These are phyloP conservation scores for Aporrectodea caliginosa DNA, from an alignment of 1,140 invertebrate species.

Conservation along the genomic window DNA sequence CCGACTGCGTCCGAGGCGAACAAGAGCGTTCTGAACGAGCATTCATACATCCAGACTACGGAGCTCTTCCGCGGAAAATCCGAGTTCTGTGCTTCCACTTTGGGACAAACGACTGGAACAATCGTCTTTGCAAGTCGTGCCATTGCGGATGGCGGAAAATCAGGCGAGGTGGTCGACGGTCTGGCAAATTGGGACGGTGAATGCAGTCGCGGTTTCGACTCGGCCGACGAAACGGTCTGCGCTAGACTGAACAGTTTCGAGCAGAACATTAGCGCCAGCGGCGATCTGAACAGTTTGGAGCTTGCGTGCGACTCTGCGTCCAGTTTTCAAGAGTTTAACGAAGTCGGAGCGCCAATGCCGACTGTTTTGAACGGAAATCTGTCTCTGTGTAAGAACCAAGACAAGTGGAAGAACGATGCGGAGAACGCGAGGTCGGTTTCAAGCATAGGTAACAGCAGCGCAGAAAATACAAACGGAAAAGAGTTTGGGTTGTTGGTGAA, in stretches of 20 bases:
- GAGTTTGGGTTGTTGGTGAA: background rate
- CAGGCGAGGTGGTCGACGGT: background rate
- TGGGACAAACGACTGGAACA: too few species aligned
- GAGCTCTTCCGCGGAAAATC: background rate
- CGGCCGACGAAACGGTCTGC: background rate
- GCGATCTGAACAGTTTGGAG: too few species aligned
- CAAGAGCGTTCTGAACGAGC: background rate
- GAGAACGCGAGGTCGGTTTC: background rate
- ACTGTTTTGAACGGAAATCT: too few species aligned
- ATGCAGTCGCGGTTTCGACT: background rate
- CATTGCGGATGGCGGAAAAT: background rate
- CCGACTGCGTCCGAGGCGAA: too few species aligned
- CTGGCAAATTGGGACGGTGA: background rate
- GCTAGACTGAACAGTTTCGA: background rate
- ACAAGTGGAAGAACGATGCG: too few species aligned
- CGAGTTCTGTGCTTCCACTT: too few species aligned
- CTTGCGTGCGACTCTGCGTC: background rate
- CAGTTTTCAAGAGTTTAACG: conserved; percentile 6
- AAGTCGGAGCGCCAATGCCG: too few species aligned
- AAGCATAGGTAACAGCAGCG: background rate
- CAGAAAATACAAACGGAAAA: background rate
- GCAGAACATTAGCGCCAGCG: background rate
- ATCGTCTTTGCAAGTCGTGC: background rate
- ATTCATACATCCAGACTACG: background rate
- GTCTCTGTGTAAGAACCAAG: too few species aligned